Evolutionary conservation across 64 coral and sea anemone genomes (phyloP).

Genomic region (Actinia equina): DNA sequence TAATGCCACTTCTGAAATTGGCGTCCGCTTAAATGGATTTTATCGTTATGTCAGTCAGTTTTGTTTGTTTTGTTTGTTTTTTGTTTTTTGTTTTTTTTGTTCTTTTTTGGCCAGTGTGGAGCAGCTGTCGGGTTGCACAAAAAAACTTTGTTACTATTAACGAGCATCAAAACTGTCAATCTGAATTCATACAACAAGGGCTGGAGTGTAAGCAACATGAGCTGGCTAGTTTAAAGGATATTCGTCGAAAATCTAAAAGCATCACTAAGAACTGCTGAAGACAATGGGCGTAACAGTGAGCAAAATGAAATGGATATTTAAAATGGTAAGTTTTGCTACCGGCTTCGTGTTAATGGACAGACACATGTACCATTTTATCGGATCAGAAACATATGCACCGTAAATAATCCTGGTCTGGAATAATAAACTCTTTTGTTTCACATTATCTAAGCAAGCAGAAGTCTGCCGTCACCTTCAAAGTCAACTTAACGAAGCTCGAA

Average conservation of each 20-base stretch:
- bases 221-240: slow-evolving; percentile 53
- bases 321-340: slow-evolving; percentile 31
- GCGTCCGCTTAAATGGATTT: no score
- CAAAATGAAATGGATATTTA: slow-evolving; percentile 34
- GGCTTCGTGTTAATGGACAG: neutral
- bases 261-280: slow-evolving; percentile 12
- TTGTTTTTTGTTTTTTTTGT: no score
- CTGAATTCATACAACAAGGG: slow-evolving; percentile 36
- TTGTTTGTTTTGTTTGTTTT: no score
- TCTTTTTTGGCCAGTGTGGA: neutral
- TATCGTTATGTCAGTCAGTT: no score
- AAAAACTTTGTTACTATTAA: slow-evolving; percentile 69
- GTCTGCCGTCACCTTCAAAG: slow-evolving; percentile 40
- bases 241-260: slow-evolving; percentile 33
- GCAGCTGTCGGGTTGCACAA: slow-evolving; percentile 49
- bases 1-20: no score
- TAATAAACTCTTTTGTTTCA: neutral
- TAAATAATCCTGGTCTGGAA: neutral
- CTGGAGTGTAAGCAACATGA: slow-evolving; percentile 46
- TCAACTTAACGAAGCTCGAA: slow-evolving; percentile 45
- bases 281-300: slow-evolving; percentile 10
- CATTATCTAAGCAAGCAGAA: slow-evolving; percentile 51
- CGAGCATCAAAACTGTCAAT: slow-evolving; percentile 74
- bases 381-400: neutral
- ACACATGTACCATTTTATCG: neutral